phyloP scores from a whole-genome alignment of 2,888 invertebrate genomes.

The Cataglyphis altisquamis region DNA sequence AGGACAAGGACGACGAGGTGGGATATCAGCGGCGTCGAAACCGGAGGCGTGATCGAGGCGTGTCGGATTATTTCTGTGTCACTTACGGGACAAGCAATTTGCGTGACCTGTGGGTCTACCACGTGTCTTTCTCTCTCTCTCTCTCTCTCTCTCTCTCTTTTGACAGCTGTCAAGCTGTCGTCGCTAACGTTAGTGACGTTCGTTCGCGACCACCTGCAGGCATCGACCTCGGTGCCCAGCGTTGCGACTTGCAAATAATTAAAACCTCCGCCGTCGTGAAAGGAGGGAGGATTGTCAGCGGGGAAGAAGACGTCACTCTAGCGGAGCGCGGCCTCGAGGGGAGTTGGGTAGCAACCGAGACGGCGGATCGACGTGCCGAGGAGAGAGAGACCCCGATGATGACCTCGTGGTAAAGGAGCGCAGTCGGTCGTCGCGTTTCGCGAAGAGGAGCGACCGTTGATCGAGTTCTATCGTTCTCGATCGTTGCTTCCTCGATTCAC shows the following conservation, averaged over 20 bases:
- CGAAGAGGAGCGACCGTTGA: neutral
- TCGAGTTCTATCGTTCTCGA: neutral
- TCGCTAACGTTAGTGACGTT: neutral
- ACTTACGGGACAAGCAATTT: neutral
- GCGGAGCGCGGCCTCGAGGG: neutral
- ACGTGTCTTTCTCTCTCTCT: conserved; percentile 32
- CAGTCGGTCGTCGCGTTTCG: neutral
- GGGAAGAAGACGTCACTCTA: neutral
- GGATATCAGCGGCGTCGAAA: neutral
- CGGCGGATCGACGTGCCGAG: neutral
- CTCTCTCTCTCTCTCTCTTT: neutral
- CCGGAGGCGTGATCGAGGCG: conserved; percentile 32
- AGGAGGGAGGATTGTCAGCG: neutral
- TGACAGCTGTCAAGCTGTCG: conserved; percentile 1
- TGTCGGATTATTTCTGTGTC: conserved; percentile 12
- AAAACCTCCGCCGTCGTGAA: neutral
- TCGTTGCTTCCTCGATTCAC: neutral
- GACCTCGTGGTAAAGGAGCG: neutral
- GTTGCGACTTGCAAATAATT: conserved; percentile 17
- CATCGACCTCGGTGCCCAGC: neutral
- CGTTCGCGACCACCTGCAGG: conserved; percentile 8
- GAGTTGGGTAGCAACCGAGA: conserved; percentile 18
- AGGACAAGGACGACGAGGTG: neutral
- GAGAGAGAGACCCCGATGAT: neutral
- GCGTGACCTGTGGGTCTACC: conserved; percentile 17